phyloP scores from a whole-genome alignment of 1,140 invertebrate genomes.

The Dendrolimus kikuchii region DNA sequence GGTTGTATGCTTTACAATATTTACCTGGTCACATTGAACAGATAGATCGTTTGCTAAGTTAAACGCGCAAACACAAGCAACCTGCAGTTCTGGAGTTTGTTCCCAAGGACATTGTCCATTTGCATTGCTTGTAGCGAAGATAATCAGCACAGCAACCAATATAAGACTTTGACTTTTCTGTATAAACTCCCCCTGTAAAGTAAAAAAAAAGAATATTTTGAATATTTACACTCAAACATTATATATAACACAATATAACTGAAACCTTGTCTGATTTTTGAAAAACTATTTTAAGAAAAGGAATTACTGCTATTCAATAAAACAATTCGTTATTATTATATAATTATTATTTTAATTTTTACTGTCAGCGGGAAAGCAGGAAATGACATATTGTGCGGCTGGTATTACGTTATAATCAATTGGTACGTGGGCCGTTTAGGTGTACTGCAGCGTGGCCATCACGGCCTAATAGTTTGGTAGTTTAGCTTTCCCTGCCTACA shows the following conservation, averaged over 20 bases:
- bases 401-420: constrained; percentile 33
- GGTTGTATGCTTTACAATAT: constrained; percentile 5
- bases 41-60: constrained; percentile 87
- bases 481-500: constrained; percentile 46
- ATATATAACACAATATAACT: too few relatives aligned
- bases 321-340: too few relatives aligned
- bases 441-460: constrained; percentile 43
- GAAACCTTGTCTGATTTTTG: too few relatives aligned
- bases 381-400: constrained; percentile 14
- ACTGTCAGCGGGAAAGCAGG: not conserved
- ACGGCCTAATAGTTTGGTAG: constrained; percentile 50
- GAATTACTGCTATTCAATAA: too few relatives aligned
- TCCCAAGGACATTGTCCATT: constrained; percentile 89
- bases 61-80: constrained; percentile 91
- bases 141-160: constrained; percentile 25
- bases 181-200: constrained; percentile 10
- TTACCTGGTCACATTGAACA: constrained; percentile 88
- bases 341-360: too few relatives aligned
- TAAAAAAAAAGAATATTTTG: not conserved
- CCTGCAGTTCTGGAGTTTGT: constrained; percentile 78
- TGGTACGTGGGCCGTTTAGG: constrained; percentile 40
- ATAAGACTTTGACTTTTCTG: constrained; percentile 18
- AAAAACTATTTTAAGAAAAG: too few relatives aligned
- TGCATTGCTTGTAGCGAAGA: constrained; percentile 16
- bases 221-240: not conserved